These are phyloP conservation scores for Amphiprion percula DNA, from an alignment of 2,113 vertebrate species.

Conservation along the genomic window DNA sequence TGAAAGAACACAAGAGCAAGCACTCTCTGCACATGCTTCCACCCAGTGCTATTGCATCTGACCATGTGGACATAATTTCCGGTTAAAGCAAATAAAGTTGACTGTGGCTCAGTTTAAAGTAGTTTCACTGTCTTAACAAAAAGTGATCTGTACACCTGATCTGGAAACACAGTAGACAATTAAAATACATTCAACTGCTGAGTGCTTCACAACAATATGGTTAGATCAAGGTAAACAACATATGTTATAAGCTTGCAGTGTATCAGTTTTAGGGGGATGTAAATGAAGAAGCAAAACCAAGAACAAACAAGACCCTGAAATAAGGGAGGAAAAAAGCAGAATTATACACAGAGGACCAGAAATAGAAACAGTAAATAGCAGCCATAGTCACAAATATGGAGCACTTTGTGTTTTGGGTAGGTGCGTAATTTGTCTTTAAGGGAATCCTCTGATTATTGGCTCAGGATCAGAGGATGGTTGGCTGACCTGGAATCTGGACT, in stretches of 20 bases:
- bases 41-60: not conserved
- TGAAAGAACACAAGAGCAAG: conserved; percentile 37
- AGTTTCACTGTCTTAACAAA: not conserved
- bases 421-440: not conserved
- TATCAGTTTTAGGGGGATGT: not conserved
- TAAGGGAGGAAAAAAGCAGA: not conserved
- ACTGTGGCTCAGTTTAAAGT: conserved; percentile 2
- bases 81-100: conserved; percentile 7
- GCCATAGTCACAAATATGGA: not conserved
- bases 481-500: conserved; percentile 9
- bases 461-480: not conserved
- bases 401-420: not conserved
- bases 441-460: conserved; percentile 1
- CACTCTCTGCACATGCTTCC: not conserved
- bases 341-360: not conserved
- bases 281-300: no score
- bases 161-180: not conserved
- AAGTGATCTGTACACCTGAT: not conserved
- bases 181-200: not conserved
- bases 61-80: not conserved
- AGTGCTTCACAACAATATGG: not conserved
- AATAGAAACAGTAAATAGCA: not conserved
- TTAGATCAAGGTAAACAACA: conserved; percentile 14
- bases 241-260: not conserved
- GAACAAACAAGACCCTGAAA: not conserved